Conservation (phyloP, 2,113 vertebrate species). For the Tragelaphus strepsiceros region DNA sequence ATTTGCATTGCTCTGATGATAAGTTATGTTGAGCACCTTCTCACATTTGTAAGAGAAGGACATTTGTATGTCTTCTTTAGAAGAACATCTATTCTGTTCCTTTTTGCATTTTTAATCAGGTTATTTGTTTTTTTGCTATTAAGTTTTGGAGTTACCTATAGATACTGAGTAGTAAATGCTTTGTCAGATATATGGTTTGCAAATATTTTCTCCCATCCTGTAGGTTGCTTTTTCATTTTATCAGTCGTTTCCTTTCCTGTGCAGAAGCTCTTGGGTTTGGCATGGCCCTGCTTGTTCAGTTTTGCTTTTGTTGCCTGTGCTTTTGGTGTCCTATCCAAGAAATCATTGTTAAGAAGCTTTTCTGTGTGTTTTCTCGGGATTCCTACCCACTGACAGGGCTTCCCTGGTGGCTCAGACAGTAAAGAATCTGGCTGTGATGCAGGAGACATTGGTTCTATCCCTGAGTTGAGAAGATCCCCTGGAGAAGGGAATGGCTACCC, state of each 20-base stretch:
- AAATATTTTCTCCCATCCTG: background rate
- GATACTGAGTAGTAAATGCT: background rate
- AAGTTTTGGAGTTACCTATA: background rate
- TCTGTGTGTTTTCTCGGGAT: background rate
- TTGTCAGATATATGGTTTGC: background rate
- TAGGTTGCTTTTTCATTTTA: background rate
- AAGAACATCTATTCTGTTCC: background rate
- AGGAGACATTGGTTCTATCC: background rate
- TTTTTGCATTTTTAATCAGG: background rate
- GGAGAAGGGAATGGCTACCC: background rate
- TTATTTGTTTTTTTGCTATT: background rate
- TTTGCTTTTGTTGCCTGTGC: background rate
- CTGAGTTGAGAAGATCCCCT: background rate
- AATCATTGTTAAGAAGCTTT: background rate
- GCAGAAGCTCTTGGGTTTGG: background rate
- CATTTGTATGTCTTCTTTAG: background rate
- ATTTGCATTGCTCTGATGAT: background rate
- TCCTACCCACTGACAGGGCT: background rate
- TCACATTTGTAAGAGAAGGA: background rate
- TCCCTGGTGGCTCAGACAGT: background rate
- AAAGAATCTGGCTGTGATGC: background rate
- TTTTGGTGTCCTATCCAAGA: background rate
- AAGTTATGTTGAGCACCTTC: background rate
- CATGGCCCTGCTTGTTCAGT: background rate
- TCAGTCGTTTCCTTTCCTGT: background rate